Percentiles rank a stretch among this genome's conserved stretches.
phyloP scores from a whole-genome alignment of 2,797 vertebrate species.

The Manis crassicaudata region DNA sequence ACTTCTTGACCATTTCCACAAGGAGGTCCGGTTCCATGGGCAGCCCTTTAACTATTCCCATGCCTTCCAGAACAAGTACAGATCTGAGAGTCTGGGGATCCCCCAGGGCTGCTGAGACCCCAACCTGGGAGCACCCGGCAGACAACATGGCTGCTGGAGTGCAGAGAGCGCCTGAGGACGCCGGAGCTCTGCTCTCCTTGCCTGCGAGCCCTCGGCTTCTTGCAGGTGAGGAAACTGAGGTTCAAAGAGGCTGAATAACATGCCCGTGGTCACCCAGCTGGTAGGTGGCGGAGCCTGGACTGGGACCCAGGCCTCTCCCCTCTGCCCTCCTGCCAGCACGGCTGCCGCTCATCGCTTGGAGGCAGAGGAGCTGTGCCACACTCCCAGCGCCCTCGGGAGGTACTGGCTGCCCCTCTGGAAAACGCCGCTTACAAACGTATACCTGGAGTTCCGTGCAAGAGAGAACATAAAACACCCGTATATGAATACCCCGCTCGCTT shows the following conservation, averaged over 20 bases:
- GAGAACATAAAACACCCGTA: not conserved
- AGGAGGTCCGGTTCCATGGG: not conserved
- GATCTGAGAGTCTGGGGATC: not conserved
- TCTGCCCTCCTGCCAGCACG: not conserved
- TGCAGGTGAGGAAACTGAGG: not conserved
- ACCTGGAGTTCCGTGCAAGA: not conserved
- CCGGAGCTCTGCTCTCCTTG: not conserved
- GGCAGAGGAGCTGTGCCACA: not conserved
- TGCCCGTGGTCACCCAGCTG: not conserved
- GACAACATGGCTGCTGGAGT: not conserved
- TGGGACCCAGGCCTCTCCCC: too few species aligned
- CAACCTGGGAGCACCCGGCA: not conserved
- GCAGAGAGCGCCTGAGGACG: not conserved
- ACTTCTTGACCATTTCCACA: not conserved
- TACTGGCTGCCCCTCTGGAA: not conserved
- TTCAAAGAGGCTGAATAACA: not conserved
- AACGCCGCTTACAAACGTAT: not conserved
- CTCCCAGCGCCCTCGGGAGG: not conserved
- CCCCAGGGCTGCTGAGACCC: not conserved
- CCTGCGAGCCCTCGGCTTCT: not conserved
- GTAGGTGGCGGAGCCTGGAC: not conserved
- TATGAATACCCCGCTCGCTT: not conserved
- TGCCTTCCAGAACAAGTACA: not conserved
- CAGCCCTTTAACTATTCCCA: not conserved
- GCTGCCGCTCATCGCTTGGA: not conserved